A percentile compares a stretch with the other conserved stretches of the same genome.
phyloP scores from a whole-genome alignment of 2,113 vertebrate genomes.

The Platysteira castanea region DNA sequence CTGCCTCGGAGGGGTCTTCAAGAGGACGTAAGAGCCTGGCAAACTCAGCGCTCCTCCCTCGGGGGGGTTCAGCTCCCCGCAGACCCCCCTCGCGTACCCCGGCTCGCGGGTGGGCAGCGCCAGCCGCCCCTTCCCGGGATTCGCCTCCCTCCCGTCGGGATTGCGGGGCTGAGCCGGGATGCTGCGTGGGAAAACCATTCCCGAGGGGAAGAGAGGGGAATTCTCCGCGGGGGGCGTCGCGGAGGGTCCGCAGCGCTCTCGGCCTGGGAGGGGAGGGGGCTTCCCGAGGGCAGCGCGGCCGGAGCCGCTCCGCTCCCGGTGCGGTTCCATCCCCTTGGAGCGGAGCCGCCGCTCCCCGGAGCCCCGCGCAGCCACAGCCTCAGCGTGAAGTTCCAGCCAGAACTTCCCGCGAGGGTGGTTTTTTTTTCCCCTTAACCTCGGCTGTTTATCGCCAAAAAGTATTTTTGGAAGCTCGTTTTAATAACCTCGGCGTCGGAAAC shows the following conservation, averaged over 20 bases:
- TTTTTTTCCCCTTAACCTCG: neutral
- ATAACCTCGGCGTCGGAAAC: neutral
- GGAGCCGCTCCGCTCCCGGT: neutral
- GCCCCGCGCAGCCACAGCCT: too few relatives aligned
- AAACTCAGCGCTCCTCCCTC: neutral
- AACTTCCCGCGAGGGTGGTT: too few relatives aligned
- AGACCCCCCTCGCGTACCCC: neutral
- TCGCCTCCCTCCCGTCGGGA: neutral
- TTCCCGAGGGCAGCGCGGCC: neutral
- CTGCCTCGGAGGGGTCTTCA: constrained; percentile 85
- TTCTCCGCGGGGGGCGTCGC: neutral
- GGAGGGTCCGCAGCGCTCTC: neutral
- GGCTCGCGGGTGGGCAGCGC: neutral
- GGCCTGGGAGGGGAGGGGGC: neutral
- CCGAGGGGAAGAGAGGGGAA: neutral
- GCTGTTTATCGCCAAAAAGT: neutral
- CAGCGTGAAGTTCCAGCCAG: too few relatives aligned
- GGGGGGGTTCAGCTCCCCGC: neutral
- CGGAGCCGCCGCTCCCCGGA: too few relatives aligned
- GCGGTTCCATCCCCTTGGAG: neutral
- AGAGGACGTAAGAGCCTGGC: constrained; percentile 82
- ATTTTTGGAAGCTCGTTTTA: neutral
- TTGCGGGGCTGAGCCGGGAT: neutral
- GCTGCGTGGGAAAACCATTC: neutral
- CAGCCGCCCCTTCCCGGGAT: neutral